A percentile compares a stretch with the other conserved stretches of the same genome.
Evolutionary conservation across 2,888 invertebrate species (phyloP).

Genomic region (Euplagia quadripunctaria): DNA sequence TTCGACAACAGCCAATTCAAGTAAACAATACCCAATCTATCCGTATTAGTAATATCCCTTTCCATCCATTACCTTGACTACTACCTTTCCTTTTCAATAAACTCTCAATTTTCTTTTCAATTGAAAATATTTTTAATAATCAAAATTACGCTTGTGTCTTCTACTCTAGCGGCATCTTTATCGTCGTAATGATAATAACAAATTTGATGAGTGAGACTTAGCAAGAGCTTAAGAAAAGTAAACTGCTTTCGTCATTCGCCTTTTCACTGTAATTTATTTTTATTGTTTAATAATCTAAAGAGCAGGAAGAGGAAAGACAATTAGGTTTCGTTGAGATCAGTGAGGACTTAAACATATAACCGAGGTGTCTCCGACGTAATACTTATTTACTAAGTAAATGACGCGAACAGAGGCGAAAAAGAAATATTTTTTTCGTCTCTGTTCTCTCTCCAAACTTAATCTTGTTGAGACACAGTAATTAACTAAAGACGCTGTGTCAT

Average conservation of each 20-base stretch:
- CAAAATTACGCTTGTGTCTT: too few relatives aligned
- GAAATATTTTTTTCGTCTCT: not conserved
- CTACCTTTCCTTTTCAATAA: too few relatives aligned
- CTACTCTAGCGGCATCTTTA: too few relatives aligned
- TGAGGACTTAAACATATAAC: not conserved
- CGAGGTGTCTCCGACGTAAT: not conserved
- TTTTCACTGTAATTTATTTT: not conserved
- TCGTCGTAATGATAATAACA: too few relatives aligned
- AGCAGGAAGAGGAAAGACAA: not conserved
- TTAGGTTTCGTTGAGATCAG: not conserved
- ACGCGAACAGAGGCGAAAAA: not conserved
- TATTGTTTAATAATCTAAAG: not conserved
- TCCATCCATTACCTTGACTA: too few relatives aligned
- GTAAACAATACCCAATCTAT: too few relatives aligned
- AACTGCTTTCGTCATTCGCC: not conserved
- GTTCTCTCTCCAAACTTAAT: slow-evolving; percentile 5
- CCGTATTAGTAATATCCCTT: too few relatives aligned
- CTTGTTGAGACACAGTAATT: slow-evolving; percentile 14
- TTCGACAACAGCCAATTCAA: too few relatives aligned
- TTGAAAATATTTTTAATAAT: too few relatives aligned
- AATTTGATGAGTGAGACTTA: not conserved
- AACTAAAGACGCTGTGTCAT: slow-evolving; percentile 11
- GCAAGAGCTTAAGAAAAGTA: not conserved
- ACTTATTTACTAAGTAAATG: not conserved
- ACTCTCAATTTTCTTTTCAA: too few relatives aligned